These are phyloP conservation scores for Pipa parva DNA, from an alignment of 2,113 vertebrate genomes.

Conservation along the genomic window DNA sequence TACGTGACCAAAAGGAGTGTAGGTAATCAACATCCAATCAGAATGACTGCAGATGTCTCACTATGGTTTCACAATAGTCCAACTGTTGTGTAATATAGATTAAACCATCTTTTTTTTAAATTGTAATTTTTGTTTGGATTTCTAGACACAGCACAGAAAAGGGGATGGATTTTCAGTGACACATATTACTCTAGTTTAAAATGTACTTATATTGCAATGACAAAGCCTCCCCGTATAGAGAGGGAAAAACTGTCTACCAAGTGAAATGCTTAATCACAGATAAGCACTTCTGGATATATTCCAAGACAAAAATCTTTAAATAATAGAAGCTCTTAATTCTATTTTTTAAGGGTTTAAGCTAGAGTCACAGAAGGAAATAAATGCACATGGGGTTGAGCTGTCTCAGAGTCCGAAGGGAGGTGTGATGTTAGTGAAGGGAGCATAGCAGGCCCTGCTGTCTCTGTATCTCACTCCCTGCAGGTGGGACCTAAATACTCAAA, in stretches of 20 bases:
- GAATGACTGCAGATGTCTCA: too few relatives aligned
- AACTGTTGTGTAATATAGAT: too few relatives aligned
- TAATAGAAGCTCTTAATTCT: slow-evolving; percentile 13
- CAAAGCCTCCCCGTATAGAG: too few relatives aligned
- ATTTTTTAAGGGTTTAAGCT: slow-evolving; percentile 9
- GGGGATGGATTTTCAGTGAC: too few relatives aligned
- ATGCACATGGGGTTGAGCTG: background rate
- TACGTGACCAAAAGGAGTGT: too few relatives aligned
- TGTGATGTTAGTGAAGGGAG: slow-evolving; percentile 8
- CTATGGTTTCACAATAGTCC: too few relatives aligned
- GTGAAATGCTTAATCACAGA: background rate
- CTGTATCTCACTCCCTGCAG: slow-evolving; percentile 30
- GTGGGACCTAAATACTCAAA: slow-evolving; percentile 32
- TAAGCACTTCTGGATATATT: slow-evolving; percentile 9
- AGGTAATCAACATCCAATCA: too few relatives aligned
- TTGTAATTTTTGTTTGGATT: too few relatives aligned
- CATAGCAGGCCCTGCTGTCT: background rate
- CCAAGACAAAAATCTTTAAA: slow-evolving; percentile 21
- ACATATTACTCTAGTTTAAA: too few relatives aligned
- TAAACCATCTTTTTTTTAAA: too few relatives aligned
- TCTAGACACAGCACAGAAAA: too few relatives aligned
- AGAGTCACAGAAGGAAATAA: background rate
- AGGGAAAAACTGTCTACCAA: background rate
- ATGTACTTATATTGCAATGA: too few relatives aligned
- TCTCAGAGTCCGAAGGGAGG: slow-evolving; percentile 3